Base-by-base conservation (phyloP, 2,113 vertebrate species). In the Phalacrocorax brasilianus region DNA sequence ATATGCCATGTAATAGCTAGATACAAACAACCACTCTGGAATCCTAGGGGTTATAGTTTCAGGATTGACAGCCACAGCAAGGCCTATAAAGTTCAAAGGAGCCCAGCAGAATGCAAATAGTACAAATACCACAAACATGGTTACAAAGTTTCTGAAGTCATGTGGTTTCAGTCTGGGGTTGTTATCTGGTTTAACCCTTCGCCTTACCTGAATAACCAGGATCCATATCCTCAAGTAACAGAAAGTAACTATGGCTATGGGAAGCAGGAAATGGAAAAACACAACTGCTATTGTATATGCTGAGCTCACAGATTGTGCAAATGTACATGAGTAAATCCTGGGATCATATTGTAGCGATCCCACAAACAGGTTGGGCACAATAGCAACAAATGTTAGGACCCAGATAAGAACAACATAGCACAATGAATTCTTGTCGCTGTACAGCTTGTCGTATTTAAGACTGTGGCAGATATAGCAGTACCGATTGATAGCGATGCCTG, bases 401-500 rank as follows among this genome's bases (percentile, higher is more conserved):
- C 99, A 99, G 63, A 99, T 99, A 6, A 99, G 94, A 88, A 98
- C 52, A 88, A 99, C 99, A 6, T 98, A 99, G 97, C 99, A 99
- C 65, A 99, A 92, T 0, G 99, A 98, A 95, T 99, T 99, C 96
- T 98, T 99, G 98, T 98, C 97, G 13, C 99, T 99, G 98, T 99
- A 99, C 49, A 99, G 97, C 88, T 98, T 99, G 95, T 99, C 98
- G 0, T 99, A 99, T 94, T 98, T 99, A 95, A 99, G 98, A 85
- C 99, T 99, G 98, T 99, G 99, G 97, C 99, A 99, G 98, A 99
- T 99, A 89, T 99, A 99, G 95, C 99, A 99, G 96, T 99, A 99
- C 30, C 99, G 98, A 96, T 99, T 99, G 89, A 99, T 97, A 91
- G 99, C 99, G 21, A 99, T 99, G 92, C 99, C 99, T 2, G 99